Evolutionary conservation across 2,888 invertebrate genomes (phyloP), one percentile per base, ranked within the genome.

Genomic region (Tetranychus truncatus): DNA sequence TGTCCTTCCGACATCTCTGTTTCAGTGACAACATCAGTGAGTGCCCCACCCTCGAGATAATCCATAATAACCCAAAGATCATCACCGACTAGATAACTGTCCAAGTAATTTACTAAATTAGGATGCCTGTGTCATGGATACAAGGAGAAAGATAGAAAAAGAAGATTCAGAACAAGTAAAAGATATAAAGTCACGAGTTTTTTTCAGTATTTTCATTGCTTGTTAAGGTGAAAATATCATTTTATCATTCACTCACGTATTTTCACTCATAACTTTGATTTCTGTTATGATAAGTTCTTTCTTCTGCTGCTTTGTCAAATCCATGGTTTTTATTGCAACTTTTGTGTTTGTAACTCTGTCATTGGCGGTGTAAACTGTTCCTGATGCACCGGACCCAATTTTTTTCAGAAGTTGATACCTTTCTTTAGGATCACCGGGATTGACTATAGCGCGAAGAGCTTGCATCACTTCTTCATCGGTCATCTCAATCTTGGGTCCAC

Each of bases 21-120:
- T 83, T 96, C 95, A 1, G 93, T 95, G 66, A 96, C 96, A 0
- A 97, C 95, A 81, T 96, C 95, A 0, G 97, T 97, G 72, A 97
- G 85, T 9, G 95, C 92, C 0, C 97, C 97, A 7, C 96, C 94
- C 80, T 93, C 91, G 77, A 97, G 86, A 75, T 93, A 87, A 73
- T 80, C 80, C 80, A 80, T 80, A n/a, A 80, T 78, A n/a, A 86
- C 96, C 95, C 95, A 97, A 7, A 97, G 86, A 76, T 92, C 91
- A 78, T 89, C 81, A 24, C 79, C 88, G 72, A 93, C 88, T n/a
- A 95, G 87, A 85, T 92, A 95, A 15, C 92, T 91, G 80, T 95
- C 94, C 15, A 74, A 34, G 34, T 67, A 74, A 67, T 74, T 74
- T 0, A 97, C 96, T 80, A 95, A 86, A 84, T 95, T 96, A 81